These are phyloP conservation scores for Halesus radiatus DNA, from an alignment of 1,140 invertebrate species.

Conservation along the genomic window DNA sequence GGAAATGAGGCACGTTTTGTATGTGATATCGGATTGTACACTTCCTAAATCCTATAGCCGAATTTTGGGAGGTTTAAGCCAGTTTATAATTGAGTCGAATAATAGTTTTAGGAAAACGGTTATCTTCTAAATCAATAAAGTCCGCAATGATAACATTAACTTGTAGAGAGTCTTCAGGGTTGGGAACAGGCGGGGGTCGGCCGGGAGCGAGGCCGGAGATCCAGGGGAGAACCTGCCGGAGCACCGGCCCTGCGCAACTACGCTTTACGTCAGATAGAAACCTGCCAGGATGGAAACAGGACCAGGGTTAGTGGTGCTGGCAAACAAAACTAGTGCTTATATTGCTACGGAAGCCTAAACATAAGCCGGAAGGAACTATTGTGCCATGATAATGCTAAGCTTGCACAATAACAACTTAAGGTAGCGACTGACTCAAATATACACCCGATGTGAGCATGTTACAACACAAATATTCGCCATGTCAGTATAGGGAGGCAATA, in stretches of 20 bases:
- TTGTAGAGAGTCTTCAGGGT: slow-evolving; percentile 58
- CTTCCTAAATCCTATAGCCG: no score
- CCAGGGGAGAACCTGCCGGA: slow-evolving; percentile 70
- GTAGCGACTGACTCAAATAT: no score
- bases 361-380: no score
- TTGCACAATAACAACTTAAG: no score
- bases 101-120: slow-evolving; percentile 71
- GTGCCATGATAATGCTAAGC: no score
- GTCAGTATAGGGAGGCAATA: no score
- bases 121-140: slow-evolving; percentile 72
- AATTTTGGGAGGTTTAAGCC: slow-evolving; percentile 55
- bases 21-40: no score
- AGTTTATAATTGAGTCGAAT: slow-evolving; percentile 72
- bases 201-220: slow-evolving; percentile 70
- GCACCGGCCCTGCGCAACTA: slow-evolving; percentile 70
- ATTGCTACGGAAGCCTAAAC: no score
- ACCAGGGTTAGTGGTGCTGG: neutral
- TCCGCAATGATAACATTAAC: slow-evolving; percentile 76
- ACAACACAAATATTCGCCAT: no score
- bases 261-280: slow-evolving; percentile 64
- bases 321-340: neutral
- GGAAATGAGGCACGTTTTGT: no score
- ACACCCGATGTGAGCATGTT: no score
- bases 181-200: slow-evolving; percentile 56
- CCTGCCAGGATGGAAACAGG: slow-evolving; percentile 58